Conservation (phyloP, 1,140 invertebrate species). For the Parasteatoda tepidariorum region DNA sequence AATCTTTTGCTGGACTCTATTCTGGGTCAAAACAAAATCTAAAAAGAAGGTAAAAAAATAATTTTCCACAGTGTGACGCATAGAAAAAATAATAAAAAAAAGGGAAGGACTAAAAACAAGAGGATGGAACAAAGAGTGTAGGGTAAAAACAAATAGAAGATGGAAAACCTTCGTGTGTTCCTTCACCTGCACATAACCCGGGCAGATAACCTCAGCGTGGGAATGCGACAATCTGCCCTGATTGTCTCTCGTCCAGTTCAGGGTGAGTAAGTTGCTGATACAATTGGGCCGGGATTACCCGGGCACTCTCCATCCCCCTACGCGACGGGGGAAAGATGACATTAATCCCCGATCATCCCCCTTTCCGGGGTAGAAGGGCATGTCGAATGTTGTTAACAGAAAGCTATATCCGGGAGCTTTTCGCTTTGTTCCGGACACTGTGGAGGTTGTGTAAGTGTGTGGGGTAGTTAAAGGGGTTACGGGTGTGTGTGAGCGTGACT, state of each 20-base stretch:
- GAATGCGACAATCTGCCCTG: conserved; percentile 6
- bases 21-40: too few relatives aligned
- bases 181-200: neutral
- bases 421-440: neutral
- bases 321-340: neutral
- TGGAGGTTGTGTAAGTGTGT: neutral
- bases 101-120: too few relatives aligned
- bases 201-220: neutral
- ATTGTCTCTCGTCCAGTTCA: neutral
- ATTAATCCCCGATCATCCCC: neutral
- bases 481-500: neutral
- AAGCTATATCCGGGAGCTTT: conserved; percentile 11
- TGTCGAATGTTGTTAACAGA: conserved; percentile 19
- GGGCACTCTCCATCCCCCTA: neutral
- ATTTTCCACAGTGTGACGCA: too few relatives aligned
- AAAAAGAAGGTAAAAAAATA: too few relatives aligned
- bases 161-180: neutral
- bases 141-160: neutral
- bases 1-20: too few relatives aligned
- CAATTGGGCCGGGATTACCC: conserved; percentile 16
- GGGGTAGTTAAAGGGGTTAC: neutral
- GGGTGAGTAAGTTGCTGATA: conserved; percentile 17
- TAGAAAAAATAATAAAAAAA: too few relatives aligned
- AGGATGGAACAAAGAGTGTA: neutral
- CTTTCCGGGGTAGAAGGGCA: neutral